Conservation (phyloP, 1,140 invertebrate species). For the Triops longicaudatus region DNA sequence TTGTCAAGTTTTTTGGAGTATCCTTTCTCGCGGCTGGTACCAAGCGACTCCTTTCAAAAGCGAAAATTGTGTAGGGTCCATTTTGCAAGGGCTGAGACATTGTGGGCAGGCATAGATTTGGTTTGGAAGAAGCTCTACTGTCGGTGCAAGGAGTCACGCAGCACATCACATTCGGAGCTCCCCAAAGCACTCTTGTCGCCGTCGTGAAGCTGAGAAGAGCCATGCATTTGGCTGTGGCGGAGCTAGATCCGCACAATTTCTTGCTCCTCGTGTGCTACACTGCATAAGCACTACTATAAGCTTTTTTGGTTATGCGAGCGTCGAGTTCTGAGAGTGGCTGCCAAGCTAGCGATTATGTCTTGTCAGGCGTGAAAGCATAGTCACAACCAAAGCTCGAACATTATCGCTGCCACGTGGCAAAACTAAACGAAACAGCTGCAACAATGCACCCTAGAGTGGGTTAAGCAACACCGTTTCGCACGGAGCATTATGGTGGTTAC, state of each 20-base stretch:
- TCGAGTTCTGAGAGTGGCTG: slow-evolving; percentile 4
- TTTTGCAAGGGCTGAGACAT: not conserved
- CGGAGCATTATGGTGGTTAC: not conserved
- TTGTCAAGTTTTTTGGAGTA: not conserved
- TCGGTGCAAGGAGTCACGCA: not conserved
- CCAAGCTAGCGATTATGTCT: slow-evolving; percentile 14
- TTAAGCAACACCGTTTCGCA: not conserved
- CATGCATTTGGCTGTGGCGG: not conserved
- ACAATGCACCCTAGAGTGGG: not conserved
- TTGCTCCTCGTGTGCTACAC: not conserved
- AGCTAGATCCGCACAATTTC: not conserved
- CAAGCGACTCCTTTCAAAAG: not conserved
- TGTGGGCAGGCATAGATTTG: not conserved
- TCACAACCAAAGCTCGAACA: not conserved
- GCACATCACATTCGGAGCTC: not conserved
- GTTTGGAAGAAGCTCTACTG: not conserved
- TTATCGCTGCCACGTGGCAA: not conserved
- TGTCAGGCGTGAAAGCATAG: not conserved
- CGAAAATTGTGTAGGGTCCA: not conserved
- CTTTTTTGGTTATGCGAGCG: slow-evolving; percentile 3
- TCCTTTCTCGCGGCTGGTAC: not conserved
- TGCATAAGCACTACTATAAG: not conserved
- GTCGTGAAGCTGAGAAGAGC: slow-evolving; percentile 10
- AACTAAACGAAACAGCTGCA: not conserved
- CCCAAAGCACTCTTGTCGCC: slow-evolving; percentile 5